phyloP scores from a whole-genome alignment of 2,797 vertebrate genomes.

The Choloepus didactylus region DNA sequence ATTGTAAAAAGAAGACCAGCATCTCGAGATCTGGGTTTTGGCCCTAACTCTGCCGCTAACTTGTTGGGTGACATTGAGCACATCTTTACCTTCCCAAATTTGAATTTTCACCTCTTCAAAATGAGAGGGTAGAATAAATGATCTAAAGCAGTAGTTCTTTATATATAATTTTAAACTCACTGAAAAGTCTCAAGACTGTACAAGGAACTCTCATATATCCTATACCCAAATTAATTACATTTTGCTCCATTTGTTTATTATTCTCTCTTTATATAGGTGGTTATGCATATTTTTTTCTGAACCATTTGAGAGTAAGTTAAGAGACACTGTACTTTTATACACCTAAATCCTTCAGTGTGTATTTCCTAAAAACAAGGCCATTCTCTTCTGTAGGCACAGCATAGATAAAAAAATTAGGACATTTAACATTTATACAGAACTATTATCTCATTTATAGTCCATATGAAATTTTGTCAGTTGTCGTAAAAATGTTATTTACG shows the following conservation, averaged over 20 bases:
- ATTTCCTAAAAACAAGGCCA: constrained; percentile 15
- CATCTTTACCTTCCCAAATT: constrained; percentile 42
- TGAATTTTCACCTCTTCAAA: constrained; percentile 55
- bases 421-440: neutral
- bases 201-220: constrained; percentile 44
- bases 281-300: constrained; percentile 50
- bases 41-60: neutral
- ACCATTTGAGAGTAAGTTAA: constrained; percentile 39
- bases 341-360: constrained; percentile 24
- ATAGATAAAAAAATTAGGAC: constrained; percentile 28
- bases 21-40: constrained; percentile 36
- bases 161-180: constrained; percentile 45
- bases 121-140: neutral
- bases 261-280: constrained; percentile 22
- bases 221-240: constrained; percentile 51
- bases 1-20: neutral
- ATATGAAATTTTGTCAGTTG: constrained; percentile 23
- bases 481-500: constrained; percentile 23
- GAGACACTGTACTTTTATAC: neutral
- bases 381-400: constrained; percentile 13
- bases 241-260: constrained; percentile 55
- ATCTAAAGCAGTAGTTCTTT: constrained; percentile 7
- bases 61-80: constrained; percentile 51
- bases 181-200: constrained; percentile 35
- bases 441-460: neutral